Evolutionary conservation across 2,113 vertebrate species (phyloP).

Genomic region (Cinclus cinclus): DNA sequence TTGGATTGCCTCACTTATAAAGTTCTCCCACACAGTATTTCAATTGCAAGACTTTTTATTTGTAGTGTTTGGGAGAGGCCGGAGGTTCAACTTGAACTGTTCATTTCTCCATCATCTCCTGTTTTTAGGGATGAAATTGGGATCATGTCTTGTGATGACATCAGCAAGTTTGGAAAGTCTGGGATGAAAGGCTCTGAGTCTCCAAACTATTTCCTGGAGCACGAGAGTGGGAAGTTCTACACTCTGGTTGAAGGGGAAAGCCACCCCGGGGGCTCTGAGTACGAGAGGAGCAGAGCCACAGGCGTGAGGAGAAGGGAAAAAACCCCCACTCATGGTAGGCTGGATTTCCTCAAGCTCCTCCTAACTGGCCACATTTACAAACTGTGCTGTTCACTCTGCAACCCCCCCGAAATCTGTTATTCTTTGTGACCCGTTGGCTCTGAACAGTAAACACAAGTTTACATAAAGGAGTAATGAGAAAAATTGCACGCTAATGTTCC

Average conservation of each 20-base stretch:
- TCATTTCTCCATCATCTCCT: neutral
- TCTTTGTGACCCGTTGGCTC: neutral
- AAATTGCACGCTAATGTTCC: neutral
- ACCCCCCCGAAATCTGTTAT: neutral
- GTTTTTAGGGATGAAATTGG: constrained; percentile 79
- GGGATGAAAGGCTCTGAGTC: constrained; percentile 84
- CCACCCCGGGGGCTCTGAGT: constrained; percentile 74
- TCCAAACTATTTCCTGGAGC: constrained; percentile 83
- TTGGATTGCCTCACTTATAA: neutral
- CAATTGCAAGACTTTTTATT: neutral
- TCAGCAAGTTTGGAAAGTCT: constrained; percentile 84
- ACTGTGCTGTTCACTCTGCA: neutral
- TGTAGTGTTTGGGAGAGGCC: fast-evolving
- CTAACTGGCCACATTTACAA: neutral
- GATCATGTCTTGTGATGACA: constrained; percentile 79
- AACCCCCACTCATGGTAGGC: constrained; percentile 86
- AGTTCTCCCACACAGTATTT: neutral
- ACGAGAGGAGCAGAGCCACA: constrained; percentile 78
- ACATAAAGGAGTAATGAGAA: neutral
- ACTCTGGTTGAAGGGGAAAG: constrained; percentile 80
- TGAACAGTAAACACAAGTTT: neutral
- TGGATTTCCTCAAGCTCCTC: neutral
- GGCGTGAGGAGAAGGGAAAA: constrained; percentile 87
- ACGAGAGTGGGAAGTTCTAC: constrained; percentile 85
- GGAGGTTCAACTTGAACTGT: neutral